Base-by-base conservation (phyloP, 2,797 vertebrate species). In the Silurus aristotelis region DNA sequence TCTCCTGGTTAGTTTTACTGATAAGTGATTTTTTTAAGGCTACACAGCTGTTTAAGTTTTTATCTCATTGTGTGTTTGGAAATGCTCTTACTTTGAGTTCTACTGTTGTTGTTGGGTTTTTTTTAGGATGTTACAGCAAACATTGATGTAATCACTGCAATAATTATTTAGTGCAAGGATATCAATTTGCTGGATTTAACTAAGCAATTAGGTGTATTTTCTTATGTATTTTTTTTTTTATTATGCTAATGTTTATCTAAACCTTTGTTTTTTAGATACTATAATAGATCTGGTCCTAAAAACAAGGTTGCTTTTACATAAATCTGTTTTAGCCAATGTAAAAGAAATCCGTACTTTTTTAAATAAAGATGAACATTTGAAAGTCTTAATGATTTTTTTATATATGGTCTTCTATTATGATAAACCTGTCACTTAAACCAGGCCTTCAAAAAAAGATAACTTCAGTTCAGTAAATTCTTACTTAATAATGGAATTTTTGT, bases 401-500 rank as follows among this genome's bases (percentile, higher is more conserved):
- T 58, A 83, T 60, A 71, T 61, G 9, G 38, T 25, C 64, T 17
- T 83, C 58, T 14, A 83, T 83, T 86, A 83, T 71, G 52, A 82
- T 58, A 52, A 71, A 72, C n/a, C 85, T 77, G 73, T 72, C 64
- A 8, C 13, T 86, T 71, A 77, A 48, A 14, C 22, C 64, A 83
- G 14, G 19, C 48, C 58, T 76, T 82, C 31, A 75, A 75, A 75
- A 75, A 63, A 46, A 75, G 19, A 85, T 85, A 64, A 31, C 20
- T 79, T 80, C 15, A 15, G n/a, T 20, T 46, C 5, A 56, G 4
- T 12, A 1, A 31, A 12, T 61, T 22, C 19, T 31, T 22, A 3
- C 56, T 27, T 78, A 60, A 78, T 19, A 25, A 13, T 84, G 8
- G 17, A 38, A n/a, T 60, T 27, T 78, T 60, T 7, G 0, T 66